Base-by-base conservation (phyloP, 64 coral and sea anemone species). In the Montipora sp. region DNA sequence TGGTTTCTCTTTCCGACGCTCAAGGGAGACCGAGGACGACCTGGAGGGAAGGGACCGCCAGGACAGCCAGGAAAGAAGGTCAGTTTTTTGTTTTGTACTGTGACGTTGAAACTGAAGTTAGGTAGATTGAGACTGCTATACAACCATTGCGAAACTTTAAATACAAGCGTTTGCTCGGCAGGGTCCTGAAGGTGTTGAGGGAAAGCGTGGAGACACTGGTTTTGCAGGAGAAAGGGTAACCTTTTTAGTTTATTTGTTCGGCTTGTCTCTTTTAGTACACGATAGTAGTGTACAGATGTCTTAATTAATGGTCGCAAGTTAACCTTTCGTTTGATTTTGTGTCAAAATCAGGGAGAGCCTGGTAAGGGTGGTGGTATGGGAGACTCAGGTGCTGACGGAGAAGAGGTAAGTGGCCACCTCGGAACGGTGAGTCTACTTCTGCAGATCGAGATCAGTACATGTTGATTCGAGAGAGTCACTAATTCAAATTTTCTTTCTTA, bases 11-110 rank as follows among this genome's bases (percentile, higher is more conserved):
- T 24, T 75, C 22, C 20, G 12, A 12, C n/a, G 5, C 46, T 77
- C 3, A 73, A 92, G 91, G 91, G 73, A n/a, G 91, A 93, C 16
- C 15, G 45, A 79, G 91, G 91, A 75, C 61, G 55, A 80, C 70
- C 74, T 79, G 91, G 91, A 45, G 6, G 16, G 20, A 77, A 77
- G 59, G 91, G 91, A 65, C 59, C 61, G 16, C 0, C 65, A 47
- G 82, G 82, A 24, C 16, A 18, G 7, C 66, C 47, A 85, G 82
- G 82, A 72, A 85, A 71, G 19, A 67, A 61, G 80, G 80, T 82
- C 14, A 18, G 58, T 63, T 82, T 0, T 58, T 45, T 45, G 51
- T 18, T 47, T 78, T 19, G 12, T 6, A 19, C 12, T 4, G 7
- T 58, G 13, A 7, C 3, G 12, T 18, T 58, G 13, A 16, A 63